These are phyloP conservation scores for Elaphurus davidianus DNA, from an alignment of 2,113 vertebrate genomes.

Conservation along the genomic window DNA sequence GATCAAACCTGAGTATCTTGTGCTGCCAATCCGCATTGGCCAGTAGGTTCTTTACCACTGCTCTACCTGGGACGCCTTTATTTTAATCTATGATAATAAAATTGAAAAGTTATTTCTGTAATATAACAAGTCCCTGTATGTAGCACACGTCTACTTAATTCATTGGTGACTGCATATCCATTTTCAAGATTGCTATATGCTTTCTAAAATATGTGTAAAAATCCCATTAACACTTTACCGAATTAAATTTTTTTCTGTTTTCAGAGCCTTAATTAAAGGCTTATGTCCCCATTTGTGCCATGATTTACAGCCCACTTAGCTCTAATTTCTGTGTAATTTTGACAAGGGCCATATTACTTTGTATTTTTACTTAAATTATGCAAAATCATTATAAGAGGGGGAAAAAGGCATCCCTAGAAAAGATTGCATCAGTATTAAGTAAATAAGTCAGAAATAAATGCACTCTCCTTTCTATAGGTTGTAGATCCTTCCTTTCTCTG, in stretches of 20 bases:
- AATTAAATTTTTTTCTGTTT: slow-evolving; percentile 72
- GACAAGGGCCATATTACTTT: slow-evolving; percentile 63
- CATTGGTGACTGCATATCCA: background rate
- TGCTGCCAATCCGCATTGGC: background rate
- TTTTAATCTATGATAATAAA: background rate
- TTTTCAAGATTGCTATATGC: slow-evolving; percentile 47
- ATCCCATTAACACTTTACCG: slow-evolving; percentile 58
- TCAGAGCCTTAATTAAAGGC: slow-evolving; percentile 63
- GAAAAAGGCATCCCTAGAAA: background rate
- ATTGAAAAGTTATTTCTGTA: background rate
- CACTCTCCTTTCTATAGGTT: background rate
- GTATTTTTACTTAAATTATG: slow-evolving; percentile 69
- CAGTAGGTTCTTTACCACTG: background rate
- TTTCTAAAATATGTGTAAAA: slow-evolving; percentile 53
- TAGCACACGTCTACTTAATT: background rate
- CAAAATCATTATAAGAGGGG: slow-evolving; percentile 36
- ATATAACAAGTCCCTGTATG: background rate
- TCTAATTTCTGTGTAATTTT: slow-evolving; percentile 75
- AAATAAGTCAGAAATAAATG: slow-evolving; percentile 1
- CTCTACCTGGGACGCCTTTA: background rate
- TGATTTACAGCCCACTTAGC: slow-evolving; percentile 70
- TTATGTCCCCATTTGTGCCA: slow-evolving; percentile 46
- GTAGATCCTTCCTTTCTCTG: background rate
- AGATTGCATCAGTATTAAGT: background rate
- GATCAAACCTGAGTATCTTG: background rate